These are phyloP conservation scores for Melanotaenia trifasciata DNA, from an alignment of 2,797 vertebrate genomes.

Conservation along the genomic window DNA sequence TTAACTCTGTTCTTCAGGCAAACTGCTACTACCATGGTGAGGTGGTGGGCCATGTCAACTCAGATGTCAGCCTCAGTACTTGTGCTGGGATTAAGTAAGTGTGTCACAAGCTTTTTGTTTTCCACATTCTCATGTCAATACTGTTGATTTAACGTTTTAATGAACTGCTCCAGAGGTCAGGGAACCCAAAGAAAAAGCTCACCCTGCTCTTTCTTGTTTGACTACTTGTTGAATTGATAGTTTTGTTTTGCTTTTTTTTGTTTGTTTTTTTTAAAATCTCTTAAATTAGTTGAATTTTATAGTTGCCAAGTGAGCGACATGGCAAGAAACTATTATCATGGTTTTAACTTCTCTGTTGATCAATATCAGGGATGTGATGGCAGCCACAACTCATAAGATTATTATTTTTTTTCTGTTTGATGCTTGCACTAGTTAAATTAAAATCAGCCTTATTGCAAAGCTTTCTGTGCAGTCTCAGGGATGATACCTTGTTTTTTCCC, in stretches of 20 bases:
- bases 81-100: constrained; percentile 84
- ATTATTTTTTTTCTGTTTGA: no score
- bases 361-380: no score
- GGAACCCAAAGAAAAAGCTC: not conserved
- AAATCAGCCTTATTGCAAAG: not conserved
- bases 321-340: not conserved
- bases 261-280: not conserved
- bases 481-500: not conserved
- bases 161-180: not conserved
- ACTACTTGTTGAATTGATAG: not conserved
- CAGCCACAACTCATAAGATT: no score
- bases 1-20: constrained; percentile 62
- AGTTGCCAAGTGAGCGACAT: not conserved
- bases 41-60: constrained; percentile 76
- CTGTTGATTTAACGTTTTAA: constrained; percentile 5
- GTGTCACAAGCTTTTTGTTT: constrained; percentile 2
- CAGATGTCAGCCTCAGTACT: constrained; percentile 84
- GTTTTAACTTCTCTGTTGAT: no score
- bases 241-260: not conserved
- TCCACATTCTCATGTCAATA: not conserved
- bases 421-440: not conserved
- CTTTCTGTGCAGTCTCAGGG: not conserved
- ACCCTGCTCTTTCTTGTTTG: not conserved
- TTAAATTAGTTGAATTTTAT: constrained; percentile 10
- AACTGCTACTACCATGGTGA: constrained; percentile 87